These are phyloP conservation scores for Strix uralensis DNA, from an alignment of 2,113 vertebrate species.

Conservation along the genomic window DNA sequence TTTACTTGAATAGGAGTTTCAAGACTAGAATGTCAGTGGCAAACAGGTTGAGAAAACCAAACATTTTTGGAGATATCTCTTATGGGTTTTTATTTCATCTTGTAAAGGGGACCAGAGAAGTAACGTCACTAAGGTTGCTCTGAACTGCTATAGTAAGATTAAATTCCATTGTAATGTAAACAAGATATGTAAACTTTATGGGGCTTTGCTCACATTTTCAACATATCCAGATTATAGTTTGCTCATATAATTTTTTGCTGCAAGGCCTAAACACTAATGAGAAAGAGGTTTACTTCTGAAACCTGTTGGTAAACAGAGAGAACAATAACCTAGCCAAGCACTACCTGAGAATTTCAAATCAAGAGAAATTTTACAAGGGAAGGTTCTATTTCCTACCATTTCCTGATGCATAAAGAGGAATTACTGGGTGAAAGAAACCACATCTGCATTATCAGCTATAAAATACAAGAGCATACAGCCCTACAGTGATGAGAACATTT, in stretches of 20 bases:
- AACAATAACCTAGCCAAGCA: neutral
- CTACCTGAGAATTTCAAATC: neutral
- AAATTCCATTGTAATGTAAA: neutral
- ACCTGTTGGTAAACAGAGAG: neutral
- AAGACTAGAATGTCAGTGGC: neutral
- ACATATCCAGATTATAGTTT: neutral
- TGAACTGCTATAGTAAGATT: neutral
- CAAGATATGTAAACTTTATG: neutral
- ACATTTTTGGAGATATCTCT: neutral
- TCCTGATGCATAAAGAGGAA: neutral
- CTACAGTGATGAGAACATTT: neutral
- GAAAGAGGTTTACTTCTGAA: neutral
- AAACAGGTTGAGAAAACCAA: neutral
- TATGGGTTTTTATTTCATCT: neutral
- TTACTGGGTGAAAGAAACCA: neutral
- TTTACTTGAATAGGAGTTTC: neutral
- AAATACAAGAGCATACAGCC: neutral
- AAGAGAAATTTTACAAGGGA: neutral
- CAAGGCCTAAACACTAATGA: neutral
- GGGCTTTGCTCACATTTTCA: neutral
- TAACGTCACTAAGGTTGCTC: neutral
- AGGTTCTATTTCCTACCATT: neutral
- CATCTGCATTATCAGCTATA: neutral
- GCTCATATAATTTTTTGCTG: neutral
- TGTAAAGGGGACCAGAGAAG: neutral